phyloP scores from a whole-genome alignment of 2,888 invertebrate species.

The Nesidiocoris tenuis region DNA sequence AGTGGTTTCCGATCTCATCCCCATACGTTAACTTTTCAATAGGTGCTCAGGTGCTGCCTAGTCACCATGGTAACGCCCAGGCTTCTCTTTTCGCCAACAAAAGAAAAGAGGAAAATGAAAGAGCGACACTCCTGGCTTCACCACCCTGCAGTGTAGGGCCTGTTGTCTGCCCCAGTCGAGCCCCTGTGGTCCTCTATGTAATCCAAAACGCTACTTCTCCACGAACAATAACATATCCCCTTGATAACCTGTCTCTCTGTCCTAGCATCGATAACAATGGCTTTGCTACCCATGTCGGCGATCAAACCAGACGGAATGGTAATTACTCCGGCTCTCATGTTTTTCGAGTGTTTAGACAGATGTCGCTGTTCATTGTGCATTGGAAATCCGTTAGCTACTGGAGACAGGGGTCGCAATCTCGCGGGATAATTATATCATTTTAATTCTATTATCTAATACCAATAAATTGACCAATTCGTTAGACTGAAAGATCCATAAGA shows the following conservation, averaged over 20 bases:
- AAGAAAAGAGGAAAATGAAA: constrained; percentile 15
- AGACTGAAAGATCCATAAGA: too few relatives aligned
- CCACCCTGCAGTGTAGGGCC: constrained; percentile 1
- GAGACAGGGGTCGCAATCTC: too few relatives aligned
- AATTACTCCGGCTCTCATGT: neutral
- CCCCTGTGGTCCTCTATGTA: constrained; percentile 1
- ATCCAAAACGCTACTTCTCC: constrained; percentile 38
- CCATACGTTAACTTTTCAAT: constrained; percentile 21
- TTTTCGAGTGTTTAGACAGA: neutral
- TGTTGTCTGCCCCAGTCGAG: neutral
- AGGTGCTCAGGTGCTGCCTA: constrained; percentile 19
- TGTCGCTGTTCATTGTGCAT: neutral
- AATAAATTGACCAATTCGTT: too few relatives aligned
- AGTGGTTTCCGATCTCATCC: constrained; percentile 16
- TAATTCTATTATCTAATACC: too few relatives aligned
- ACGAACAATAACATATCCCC: constrained; percentile 34
- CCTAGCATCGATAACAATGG: neutral
- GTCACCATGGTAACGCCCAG: constrained; percentile 23
- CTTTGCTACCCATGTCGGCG: neutral
- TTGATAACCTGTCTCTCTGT: constrained; percentile 25
- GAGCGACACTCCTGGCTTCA: neutral
- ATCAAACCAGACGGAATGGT: neutral
- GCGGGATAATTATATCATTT: too few relatives aligned
- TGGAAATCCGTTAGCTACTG: neutral
- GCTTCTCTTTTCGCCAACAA: constrained; percentile 10